Evolutionary conservation across 2,888 invertebrate genomes (phyloP), one percentile per base, ranked within the genome.

Genomic region (Odontocolon sp.): DNA sequence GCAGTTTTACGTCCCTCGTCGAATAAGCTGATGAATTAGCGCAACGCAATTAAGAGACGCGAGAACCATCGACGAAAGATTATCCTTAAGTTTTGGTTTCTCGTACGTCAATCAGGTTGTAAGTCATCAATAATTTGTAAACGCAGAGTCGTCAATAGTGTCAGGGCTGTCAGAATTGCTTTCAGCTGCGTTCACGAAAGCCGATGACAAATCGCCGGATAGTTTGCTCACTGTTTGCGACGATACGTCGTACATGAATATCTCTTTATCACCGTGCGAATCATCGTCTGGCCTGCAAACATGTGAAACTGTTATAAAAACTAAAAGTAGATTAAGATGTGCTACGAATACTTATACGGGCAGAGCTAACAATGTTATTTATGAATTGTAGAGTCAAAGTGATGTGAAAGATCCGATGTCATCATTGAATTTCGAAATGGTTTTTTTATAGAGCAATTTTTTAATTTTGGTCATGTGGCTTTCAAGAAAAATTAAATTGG

Each of bases 131-230:
- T 72, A 63, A 0, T 63, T 59, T 9, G 72, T 68, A 28, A 77
- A 75, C 40, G 74, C 79, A 2, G 86, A 79, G 36, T 85, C 84
- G 38, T 83, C 82, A 54, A 86, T 84, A 4, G 85, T 80, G 16
- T 87, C 87, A 4, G 81, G 80, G 71, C 83, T 86, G 61, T 88
- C 90, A 5, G 96, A 94, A 90, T 97, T 97, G 81, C 95, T 96
- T 91, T 96, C 96, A 18, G 97, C 97, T 47, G 96, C 96, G 86
- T 95, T 95, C 1, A 96, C 96, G 84, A 97, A 97, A 36, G 96
- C 96, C 59, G 94, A 93, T 2, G 96, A 96, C 59, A 97, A 91
- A 85, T 96, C 96, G 1, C 97, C 96, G 80, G 93, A 94, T 18
- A 97, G 91, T 90, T 95, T 96, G 89, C 94, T 96, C 1, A 96